Evolutionary conservation across 2,113 vertebrate genomes (phyloP).

Genomic region (Hippocampus mohnikei): DNA sequence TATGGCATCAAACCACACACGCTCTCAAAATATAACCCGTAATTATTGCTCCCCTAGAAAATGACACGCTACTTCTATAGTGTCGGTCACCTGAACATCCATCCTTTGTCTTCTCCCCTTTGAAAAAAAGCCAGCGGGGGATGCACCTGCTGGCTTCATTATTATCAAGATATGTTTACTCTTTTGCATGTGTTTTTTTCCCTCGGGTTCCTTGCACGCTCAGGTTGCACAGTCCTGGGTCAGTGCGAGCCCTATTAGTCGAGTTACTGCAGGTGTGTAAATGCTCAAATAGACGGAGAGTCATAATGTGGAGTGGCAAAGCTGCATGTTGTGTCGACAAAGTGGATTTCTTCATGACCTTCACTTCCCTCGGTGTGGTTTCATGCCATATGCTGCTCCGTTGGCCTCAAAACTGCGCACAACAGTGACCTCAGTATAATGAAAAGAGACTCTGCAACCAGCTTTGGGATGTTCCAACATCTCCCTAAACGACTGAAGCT

Average conservation of each 20-base stretch:
- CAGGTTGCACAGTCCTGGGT: constrained; percentile 36
- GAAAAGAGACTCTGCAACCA: constrained; percentile 17
- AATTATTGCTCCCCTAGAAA: constrained; percentile 29
- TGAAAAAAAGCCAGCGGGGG: constrained; percentile 17
- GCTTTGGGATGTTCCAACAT: constrained; percentile 8
- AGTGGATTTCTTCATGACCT: constrained; percentile 21
- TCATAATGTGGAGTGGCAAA: constrained; percentile 31
- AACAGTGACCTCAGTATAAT: constrained; percentile 17
- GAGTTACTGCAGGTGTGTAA: constrained; percentile 57
- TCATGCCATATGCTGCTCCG: constrained; percentile 9
- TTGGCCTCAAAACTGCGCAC: constrained; percentile 28
- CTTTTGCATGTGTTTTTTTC: constrained; percentile 8
- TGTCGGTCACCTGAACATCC: constrained; percentile 15
- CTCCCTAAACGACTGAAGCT: constrained; percentile 16
- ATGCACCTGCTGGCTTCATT: constrained; percentile 46
- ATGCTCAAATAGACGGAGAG: constrained; percentile 40
- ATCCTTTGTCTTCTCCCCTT: constrained; percentile 18
- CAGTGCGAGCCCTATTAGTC: constrained; percentile 19
- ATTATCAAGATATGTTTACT: constrained; percentile 11
- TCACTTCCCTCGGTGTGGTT: constrained; percentile 19
- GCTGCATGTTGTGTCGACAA: constrained; percentile 34
- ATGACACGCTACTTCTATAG: constrained; percentile 11
- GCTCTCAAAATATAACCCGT: constrained; percentile 35
- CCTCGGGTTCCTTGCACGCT: constrained; percentile 36
- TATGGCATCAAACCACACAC: constrained; percentile 38